These are phyloP conservation scores for Triplophysa dalaica DNA, from an alignment of 2,113 vertebrate species.

Conservation along the genomic window DNA sequence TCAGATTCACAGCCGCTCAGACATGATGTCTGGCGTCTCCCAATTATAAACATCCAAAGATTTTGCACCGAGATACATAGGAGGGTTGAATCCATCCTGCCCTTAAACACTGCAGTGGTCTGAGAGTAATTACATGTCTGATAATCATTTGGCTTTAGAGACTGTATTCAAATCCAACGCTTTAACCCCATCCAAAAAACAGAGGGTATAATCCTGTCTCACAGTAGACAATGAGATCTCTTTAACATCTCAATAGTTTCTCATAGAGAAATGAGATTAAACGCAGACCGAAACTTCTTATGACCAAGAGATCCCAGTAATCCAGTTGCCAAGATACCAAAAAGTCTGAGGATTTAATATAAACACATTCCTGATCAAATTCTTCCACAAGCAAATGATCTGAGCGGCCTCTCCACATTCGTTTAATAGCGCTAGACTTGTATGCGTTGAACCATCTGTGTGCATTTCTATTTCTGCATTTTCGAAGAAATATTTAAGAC, in stretches of 20 bases:
- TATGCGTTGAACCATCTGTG: too few species aligned
- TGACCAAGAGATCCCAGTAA: too few species aligned
- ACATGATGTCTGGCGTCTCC: neutral
- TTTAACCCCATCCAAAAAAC: neutral
- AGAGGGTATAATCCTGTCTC: neutral
- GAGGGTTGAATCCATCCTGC: constrained; percentile 14
- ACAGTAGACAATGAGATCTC: neutral
- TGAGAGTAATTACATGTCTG: constrained; percentile 33
- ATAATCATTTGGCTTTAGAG: constrained; percentile 13
- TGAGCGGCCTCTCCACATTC: too few species aligned
- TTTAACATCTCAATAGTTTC: neutral
- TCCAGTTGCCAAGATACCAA: too few species aligned
- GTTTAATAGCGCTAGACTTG: too few species aligned
- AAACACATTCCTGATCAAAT: too few species aligned
- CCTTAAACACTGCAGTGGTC: constrained; percentile 20
- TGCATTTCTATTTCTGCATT: too few species aligned
- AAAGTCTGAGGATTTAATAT: too few species aligned
- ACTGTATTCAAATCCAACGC: constrained; percentile 2
- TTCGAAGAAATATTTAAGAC: too few species aligned
- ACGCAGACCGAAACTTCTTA: neutral
- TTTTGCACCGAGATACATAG: constrained; percentile 1
- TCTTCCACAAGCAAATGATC: too few species aligned
- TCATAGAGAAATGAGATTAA: neutral
- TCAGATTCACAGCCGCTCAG: neutral
- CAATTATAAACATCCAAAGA: neutral